Percentiles rank a stretch among this genome's conserved stretches.
Evolutionary conservation across 2,113 vertebrate species (phyloP).

Genomic region (Zosterops lateralis): DNA sequence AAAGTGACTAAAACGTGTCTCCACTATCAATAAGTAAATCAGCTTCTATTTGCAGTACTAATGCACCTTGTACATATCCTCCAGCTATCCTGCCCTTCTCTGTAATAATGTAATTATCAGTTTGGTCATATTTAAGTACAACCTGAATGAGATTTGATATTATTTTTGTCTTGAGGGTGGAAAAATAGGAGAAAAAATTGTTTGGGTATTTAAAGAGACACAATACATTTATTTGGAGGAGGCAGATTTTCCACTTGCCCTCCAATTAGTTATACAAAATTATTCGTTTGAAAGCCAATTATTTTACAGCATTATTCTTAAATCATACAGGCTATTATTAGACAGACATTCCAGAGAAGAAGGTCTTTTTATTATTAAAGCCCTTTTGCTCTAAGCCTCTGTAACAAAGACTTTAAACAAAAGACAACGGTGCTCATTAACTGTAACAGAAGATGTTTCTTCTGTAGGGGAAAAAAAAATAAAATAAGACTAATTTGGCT

Average conservation of each 20-base stretch:
- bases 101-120: slow-evolving; percentile 47
- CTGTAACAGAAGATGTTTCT: neutral
- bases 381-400: slow-evolving; percentile 13
- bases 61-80: slow-evolving; percentile 66
- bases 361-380: slow-evolving; percentile 13
- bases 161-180: slow-evolving; percentile 21
- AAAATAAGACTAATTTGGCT: neutral
- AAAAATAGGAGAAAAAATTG: neutral
- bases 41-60: slow-evolving; percentile 77
- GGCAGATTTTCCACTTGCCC: neutral
- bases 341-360: slow-evolving; percentile 8
- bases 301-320: slow-evolving; percentile 33
- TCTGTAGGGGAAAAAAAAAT: neutral
- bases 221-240: neutral
- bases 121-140: slow-evolving; percentile 44
- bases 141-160: slow-evolving; percentile 20
- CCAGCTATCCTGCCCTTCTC: slow-evolving; percentile 27
- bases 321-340: slow-evolving; percentile 5
- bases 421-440: slow-evolving; percentile 30
- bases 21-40: slow-evolving; percentile 87
- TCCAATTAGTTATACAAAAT: slow-evolving; percentile 32
- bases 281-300: slow-evolving; percentile 23
- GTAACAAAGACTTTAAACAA: slow-evolving; percentile 42
- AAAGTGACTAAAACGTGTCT: slow-evolving; percentile 86
- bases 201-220: slow-evolving; percentile 42